phyloP scores from a whole-genome alignment of 2,888 invertebrate genomes.

The Idaea aversata region DNA sequence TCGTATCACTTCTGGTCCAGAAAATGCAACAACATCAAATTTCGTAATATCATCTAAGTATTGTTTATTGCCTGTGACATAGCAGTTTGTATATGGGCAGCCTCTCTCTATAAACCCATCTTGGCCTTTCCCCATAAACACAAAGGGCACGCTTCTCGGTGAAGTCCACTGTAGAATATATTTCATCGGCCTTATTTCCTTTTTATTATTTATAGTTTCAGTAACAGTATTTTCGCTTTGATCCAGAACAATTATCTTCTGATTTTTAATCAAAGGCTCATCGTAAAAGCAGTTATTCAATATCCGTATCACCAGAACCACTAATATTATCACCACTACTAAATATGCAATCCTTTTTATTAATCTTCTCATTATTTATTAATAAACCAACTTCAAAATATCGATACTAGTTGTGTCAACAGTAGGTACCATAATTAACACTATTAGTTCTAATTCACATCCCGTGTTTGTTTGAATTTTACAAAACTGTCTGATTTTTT shows the following conservation, averaged over 20 bases:
- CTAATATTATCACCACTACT: conserved; percentile 1
- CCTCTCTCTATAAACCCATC: conserved; percentile 42
- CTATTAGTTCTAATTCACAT: neutral
- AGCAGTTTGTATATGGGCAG: conserved; percentile 56
- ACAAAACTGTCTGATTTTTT: neutral
- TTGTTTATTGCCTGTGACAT: conserved; percentile 44
- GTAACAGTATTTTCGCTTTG: conserved; percentile 5
- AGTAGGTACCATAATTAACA: too few species aligned
- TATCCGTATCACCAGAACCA: neutral
- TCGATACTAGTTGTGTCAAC: neutral
- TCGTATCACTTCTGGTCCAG: conserved; percentile 45
- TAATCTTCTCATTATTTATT: conserved; percentile 14
- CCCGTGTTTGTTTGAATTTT: neutral
- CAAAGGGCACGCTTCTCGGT: conserved; percentile 38
- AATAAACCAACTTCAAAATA: neutral
- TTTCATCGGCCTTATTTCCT: conserved; percentile 35
- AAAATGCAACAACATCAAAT: conserved; percentile 57
- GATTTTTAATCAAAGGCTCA: neutral
- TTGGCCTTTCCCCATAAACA: conserved; percentile 39
- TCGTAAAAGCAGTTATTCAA: neutral
- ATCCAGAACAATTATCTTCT: conserved; percentile 10
- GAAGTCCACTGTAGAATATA: conserved; percentile 52
- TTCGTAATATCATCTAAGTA: conserved; percentile 40
- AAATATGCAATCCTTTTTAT: conserved; percentile 12
- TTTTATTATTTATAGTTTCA: conserved; percentile 3